Evolutionary conservation across 1,140 invertebrate genomes (phyloP), one percentile per base, ranked within the genome.

Genomic region (Pomacea maculata): DNA sequence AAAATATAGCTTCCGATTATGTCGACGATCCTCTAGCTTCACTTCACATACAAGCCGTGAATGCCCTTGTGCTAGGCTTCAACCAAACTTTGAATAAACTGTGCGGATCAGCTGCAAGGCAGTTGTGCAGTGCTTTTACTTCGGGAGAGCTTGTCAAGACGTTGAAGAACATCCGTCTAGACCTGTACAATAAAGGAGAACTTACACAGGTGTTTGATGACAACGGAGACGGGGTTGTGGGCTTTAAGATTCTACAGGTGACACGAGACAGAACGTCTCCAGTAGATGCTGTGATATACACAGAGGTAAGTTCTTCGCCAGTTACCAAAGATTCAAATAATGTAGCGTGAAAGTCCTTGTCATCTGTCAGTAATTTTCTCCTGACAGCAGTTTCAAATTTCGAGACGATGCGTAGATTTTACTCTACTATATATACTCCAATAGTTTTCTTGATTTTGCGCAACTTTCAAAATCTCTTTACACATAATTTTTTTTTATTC

Each of bases 151-250:
- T 80, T 34, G 54, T 74, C 14, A 19, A 21, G 14, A 54, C 55
- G 55, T 45, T 80, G 78, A 70, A 73, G 65, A 54, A 65, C 54
- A 70, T 80, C n/a, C 10, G 52, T n/a, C 61, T 80, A 34, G 78
- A 80, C 55, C 19, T 80, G 61, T 80, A 80, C 72, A 55, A 70
- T 19, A 80, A 29, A 0, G 71, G 71, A 15, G 52, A 45, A 29
- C 11, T 2, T 5, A 21, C 0, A 12, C 12, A 65, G 25, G 71
- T 80, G 25, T 80, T 80, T 45, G 78, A 80, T 61, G 25, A 25
- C 72, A 73, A 64, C 21, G 78, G 78, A 12, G 78, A 80, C 72
- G 78, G 78, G 34, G 45, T 80, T 2, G 78, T 80, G 70, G 78
- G 72, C 55, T 80, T 61, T 55, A 73, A 80, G 29, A 55, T 80